phyloP scores from a whole-genome alignment of 2,888 invertebrate genomes.

The Biston betularia region DNA sequence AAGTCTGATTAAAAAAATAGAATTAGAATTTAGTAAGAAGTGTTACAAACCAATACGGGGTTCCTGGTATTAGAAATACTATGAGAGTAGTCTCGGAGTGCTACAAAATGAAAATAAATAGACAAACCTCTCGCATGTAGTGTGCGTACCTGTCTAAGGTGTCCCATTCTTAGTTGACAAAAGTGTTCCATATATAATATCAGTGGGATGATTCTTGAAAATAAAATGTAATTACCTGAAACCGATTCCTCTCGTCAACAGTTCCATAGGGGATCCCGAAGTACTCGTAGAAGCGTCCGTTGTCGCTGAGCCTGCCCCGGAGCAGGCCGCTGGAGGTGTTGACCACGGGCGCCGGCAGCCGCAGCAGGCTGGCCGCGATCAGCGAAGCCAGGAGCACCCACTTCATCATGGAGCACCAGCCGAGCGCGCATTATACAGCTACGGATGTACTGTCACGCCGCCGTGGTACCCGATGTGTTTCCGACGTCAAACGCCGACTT shows the following conservation, averaged over 20 bases:
- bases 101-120: neutral
- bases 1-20: too few relatives aligned
- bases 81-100: too few relatives aligned
- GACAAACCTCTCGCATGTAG: too few relatives aligned
- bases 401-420: slow-evolving; percentile 59
- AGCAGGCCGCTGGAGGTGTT: slow-evolving; percentile 63
- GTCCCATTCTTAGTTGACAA: neutral
- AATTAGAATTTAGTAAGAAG: too few relatives aligned
- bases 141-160: too few relatives aligned
- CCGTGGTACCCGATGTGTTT: neutral
- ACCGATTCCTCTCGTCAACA: slow-evolving; percentile 69
- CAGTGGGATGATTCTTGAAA: too few relatives aligned
- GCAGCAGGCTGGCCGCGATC: slow-evolving; percentile 68
- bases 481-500: neutral
- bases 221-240: slow-evolving; percentile 71
- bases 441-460: neutral
- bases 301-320: slow-evolving; percentile 67
- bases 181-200: too few relatives aligned
- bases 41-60: too few relatives aligned
- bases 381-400: slow-evolving; percentile 70
- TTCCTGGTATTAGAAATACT: too few relatives aligned
- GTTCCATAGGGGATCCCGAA: slow-evolving; percentile 77
- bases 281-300: slow-evolving; percentile 71
- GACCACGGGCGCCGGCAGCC: slow-evolving; percentile 72
- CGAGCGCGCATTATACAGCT: slow-evolving; percentile 14